A percentile compares a stretch with the other conserved stretches of the same genome.
phyloP scores from a whole-genome alignment of 1,140 invertebrate genomes.

The Luehdorfia chinensis region DNA sequence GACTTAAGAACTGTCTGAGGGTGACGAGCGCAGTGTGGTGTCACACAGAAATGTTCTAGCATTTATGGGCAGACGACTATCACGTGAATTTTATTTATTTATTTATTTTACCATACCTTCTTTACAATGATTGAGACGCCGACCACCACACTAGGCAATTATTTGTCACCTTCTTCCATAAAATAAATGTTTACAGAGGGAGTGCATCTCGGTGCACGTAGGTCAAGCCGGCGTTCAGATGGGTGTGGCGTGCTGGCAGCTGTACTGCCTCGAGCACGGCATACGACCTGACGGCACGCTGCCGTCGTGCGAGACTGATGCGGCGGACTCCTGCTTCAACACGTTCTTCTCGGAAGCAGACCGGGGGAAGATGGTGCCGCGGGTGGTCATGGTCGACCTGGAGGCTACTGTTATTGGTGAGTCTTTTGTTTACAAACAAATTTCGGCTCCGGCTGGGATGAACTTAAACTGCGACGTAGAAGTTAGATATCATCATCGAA shows the following conservation, averaged over 20 bases:
- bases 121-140: too few species aligned
- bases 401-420: constrained; percentile 85
- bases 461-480: too few species aligned
- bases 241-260: constrained; percentile 88
- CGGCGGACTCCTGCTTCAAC: constrained; percentile 63
- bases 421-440: neutral
- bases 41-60: too few species aligned
- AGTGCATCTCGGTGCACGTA: constrained; percentile 89
- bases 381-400: constrained; percentile 88
- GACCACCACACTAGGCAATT: too few species aligned
- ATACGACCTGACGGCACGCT: constrained; percentile 85
- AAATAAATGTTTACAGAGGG: constrained; percentile 77
- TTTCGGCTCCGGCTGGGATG: too few species aligned
- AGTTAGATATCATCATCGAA: too few species aligned
- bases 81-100: too few species aligned
- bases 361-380: constrained; percentile 84
- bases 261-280: constrained; percentile 91
- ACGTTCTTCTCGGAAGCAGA: constrained; percentile 81
- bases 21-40: too few species aligned
- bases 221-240: constrained; percentile 94
- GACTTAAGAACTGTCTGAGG: too few species aligned
- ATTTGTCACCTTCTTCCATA: too few species aligned
- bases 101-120: too few species aligned
- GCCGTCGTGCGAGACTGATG: constrained; percentile 57
- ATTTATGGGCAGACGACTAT: too few species aligned